Conservation (phyloP, 2,113 vertebrate species). For the Eubucco bourcierii region DNA sequence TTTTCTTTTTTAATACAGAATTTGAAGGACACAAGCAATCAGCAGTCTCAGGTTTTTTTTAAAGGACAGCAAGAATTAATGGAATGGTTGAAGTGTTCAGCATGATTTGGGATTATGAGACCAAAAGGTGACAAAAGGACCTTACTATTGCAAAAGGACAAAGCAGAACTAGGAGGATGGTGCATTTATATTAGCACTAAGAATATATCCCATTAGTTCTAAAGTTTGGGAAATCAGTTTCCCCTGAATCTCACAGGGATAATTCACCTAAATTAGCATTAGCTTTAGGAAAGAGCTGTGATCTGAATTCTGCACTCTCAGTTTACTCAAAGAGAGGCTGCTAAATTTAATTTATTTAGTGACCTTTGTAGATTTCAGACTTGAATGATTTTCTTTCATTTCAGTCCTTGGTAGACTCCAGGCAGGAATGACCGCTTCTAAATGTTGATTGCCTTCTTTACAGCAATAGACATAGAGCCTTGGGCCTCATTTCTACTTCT, state of each 20-base stretch:
- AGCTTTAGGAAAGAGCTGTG: conserved; percentile 41
- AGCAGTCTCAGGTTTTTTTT: not conserved
- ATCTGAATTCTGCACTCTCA: conserved; percentile 40
- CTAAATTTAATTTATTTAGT: conserved; percentile 55
- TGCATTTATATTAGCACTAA: conserved; percentile 34
- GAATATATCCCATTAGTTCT: conserved; percentile 34
- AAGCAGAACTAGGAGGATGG: not conserved
- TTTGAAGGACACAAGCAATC: conserved; percentile 9
- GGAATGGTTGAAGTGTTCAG: conserved; percentile 17
- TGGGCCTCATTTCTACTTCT: not conserved
- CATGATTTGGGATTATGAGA: conserved; percentile 47
- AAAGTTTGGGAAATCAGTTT: conserved; percentile 38
- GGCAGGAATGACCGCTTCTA: conserved; percentile 6
- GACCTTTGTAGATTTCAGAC: conserved; percentile 61
- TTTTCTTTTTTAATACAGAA: not conserved
- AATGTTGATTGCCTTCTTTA: conserved; percentile 41
- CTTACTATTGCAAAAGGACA: conserved; percentile 18
- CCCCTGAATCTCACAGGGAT: conserved; percentile 30
- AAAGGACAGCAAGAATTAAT: conserved; percentile 18
- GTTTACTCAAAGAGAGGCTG: conserved; percentile 31
- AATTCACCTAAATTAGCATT: conserved; percentile 59
- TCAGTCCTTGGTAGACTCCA: conserved; percentile 17
- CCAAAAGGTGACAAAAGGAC: conserved; percentile 20
- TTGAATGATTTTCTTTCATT: conserved; percentile 66
- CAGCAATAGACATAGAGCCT: not conserved